phyloP scores from a whole-genome alignment of 2,888 invertebrate species.

The Pterostichus niger region DNA sequence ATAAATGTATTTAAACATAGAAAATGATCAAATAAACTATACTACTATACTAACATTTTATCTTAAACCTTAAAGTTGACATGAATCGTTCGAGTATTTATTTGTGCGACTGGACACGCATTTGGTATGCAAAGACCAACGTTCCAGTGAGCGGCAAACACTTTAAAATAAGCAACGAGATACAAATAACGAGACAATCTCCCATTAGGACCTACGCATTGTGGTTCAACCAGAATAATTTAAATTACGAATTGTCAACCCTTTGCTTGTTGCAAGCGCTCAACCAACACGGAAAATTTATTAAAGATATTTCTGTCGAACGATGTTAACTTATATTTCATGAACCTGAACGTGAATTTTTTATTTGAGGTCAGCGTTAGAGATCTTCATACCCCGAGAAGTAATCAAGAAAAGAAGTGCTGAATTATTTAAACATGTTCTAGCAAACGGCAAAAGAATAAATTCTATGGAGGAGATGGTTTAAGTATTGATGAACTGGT shows the following conservation, averaged over 20 bases:
- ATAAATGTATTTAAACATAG: too few relatives aligned
- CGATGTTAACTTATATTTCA: conserved; percentile 43
- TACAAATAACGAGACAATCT: conserved; percentile 45
- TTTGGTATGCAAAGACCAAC: conserved; percentile 34
- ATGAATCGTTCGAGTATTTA: not conserved
- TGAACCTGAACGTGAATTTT: conserved; percentile 26
- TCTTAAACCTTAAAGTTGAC: not conserved
- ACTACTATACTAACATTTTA: too few relatives aligned
- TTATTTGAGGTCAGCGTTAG: conserved; percentile 21
- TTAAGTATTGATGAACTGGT: too few relatives aligned
- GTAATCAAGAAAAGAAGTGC: conserved; percentile 16
- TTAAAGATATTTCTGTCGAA: conserved; percentile 44
- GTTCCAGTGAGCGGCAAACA: not conserved
- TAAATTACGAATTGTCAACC: conserved; percentile 38
- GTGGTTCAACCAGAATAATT: conserved; percentile 23
- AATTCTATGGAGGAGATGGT: not conserved
- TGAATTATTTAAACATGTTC: conserved; percentile 18
- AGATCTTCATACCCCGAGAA: conserved; percentile 14
- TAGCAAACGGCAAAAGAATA: conserved; percentile 8
- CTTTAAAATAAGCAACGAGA: conserved; percentile 46
- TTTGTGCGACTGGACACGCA: conserved; percentile 7
- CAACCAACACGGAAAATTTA: not conserved
- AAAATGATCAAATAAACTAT: too few relatives aligned
- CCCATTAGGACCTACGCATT: conserved; percentile 21
- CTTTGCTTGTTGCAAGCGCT: conserved; percentile 28